These are phyloP conservation scores for Oryzias melastigma DNA, from an alignment of 2,113 vertebrate species.

Conservation along the genomic window DNA sequence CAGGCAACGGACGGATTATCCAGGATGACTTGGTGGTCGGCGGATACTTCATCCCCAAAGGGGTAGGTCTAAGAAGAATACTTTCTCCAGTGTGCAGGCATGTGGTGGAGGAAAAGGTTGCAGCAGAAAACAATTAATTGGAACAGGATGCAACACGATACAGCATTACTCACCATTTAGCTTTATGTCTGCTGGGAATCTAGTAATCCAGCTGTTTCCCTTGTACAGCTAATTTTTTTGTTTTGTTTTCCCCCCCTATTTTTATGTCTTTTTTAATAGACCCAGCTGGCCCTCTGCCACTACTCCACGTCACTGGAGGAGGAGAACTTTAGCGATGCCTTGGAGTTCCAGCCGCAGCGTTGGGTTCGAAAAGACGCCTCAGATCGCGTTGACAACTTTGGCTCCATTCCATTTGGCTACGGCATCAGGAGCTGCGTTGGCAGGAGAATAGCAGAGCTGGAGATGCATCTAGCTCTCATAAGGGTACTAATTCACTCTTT, in stretches of 20 bases:
- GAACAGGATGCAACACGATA: constrained; percentile 47
- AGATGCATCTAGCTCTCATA: constrained; percentile 86
- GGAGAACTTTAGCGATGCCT: constrained; percentile 79
- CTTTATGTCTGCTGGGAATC: constrained; percentile 13
- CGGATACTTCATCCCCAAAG: constrained; percentile 92
- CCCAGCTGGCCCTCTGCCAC: constrained; percentile 91
- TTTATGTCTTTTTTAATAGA: constrained; percentile 67
- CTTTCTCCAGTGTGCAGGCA: constrained; percentile 15
- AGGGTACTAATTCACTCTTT: constrained; percentile 72
- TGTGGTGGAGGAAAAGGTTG: constrained; percentile 16
- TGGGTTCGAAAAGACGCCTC: constrained; percentile 84
- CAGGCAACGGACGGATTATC: constrained; percentile 88
- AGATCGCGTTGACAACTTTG: constrained; percentile 89
- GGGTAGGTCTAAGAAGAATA: constrained; percentile 76
- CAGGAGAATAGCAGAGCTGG: constrained; percentile 87
- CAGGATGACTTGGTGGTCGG: constrained; percentile 89
- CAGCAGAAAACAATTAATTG: constrained; percentile 32
- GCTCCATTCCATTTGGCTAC: constrained; percentile 92
- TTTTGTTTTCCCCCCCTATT: not conserved
- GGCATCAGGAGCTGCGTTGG: constrained; percentile 91
- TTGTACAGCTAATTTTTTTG: constrained; percentile 10
- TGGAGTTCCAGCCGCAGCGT: constrained; percentile 83
- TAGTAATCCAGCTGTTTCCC: constrained; percentile 44
- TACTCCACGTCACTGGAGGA: constrained; percentile 87
- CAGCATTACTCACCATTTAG: constrained; percentile 47